Base-by-base conservation (phyloP, 2,888 invertebrate genomes). In the Pterobdella sp. region DNA sequence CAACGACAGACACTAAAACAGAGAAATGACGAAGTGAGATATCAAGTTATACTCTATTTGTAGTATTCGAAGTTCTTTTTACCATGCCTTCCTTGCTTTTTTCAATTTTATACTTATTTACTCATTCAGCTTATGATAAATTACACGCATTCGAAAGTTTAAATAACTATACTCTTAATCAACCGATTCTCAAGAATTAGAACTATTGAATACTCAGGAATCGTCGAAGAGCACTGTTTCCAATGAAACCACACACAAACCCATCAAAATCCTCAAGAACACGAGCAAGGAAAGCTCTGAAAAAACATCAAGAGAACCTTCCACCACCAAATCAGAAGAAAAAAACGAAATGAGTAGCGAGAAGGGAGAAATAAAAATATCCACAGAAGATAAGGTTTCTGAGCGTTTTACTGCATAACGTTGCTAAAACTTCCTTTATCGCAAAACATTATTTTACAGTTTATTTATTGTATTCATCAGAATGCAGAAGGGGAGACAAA, bases 191-290 rank as follows among this genome's bases (percentile, higher is more conserved):
- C 49, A 42, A 7, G 7, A 7, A 42, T 42, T 14, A 42, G 7
- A 42, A 42, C 22, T 14, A 42, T 42, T 42, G 7, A 42, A 42
- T 14, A 42, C 22, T 14, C 7, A 42, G 49, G 49, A 42, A 22
- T 7, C 49, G 4, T 56, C 60, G n/a, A 56, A 22, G 60, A 56
- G n/a, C n/a, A 56, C 14, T 3, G n/a, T 3, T 26, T 22, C 18
- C 60, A 56, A 56, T 22, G 60, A 26, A 56, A 26, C 10, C 14
- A 3, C 60, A 4, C 4, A 4, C 7, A 56, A 56, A 26, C 3
- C 14, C 60, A 56, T 56, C 14, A 56, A 56, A 26, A 56, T 56
- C 60, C 60, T 56, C n/a, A 56, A 4, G 60, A 56, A 56, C 14
- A 22, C 60, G 18, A 3, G n/a, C 7, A 56, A 56, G 49, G 49